Conservation (phyloP, 1,140 invertebrate species). For the Littorina saxatilis region DNA sequence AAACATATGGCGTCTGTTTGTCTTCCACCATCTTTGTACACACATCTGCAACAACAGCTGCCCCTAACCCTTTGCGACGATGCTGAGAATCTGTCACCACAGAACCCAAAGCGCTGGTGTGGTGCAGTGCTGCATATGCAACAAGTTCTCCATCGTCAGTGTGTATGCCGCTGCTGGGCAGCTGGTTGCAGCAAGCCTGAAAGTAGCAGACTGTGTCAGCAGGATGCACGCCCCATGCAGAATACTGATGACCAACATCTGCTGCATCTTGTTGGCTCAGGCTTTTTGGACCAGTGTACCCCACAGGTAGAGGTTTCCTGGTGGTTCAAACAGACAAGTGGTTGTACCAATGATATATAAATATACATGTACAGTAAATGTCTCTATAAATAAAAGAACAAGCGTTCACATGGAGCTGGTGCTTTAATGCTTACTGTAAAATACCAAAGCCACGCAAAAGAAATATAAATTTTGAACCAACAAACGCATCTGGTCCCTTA, state of each 20-base stretch:
- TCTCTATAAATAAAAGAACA: too few species aligned
- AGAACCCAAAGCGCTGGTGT: constrained; percentile 32
- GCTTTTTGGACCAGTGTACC: neutral
- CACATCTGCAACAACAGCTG: constrained; percentile 19
- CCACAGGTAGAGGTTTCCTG: neutral
- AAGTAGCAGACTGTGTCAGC: constrained; percentile 22
- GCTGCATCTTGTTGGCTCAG: constrained; percentile 11
- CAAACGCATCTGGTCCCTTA: too few species aligned
- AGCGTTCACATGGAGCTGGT: too few species aligned
- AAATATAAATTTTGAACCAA: too few species aligned
- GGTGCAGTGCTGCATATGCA: constrained; percentile 26
- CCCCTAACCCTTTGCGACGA: constrained; percentile 18
- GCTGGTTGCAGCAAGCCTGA: neutral
- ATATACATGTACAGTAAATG: too few species aligned
- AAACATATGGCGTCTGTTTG: constrained; percentile 29
- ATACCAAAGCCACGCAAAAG: too few species aligned
- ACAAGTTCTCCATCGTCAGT: constrained; percentile 19
- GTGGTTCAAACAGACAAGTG: too few species aligned
- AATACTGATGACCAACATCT: constrained; percentile 29
- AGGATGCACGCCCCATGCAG: constrained; percentile 32
- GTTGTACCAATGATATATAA: too few species aligned
- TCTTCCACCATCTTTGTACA: constrained; percentile 19
- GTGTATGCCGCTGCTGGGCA: constrained; percentile 23
- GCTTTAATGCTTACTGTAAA: too few species aligned
- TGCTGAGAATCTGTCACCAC: constrained; percentile 23